Evolutionary conservation across 2,113 vertebrate species (phyloP).

Genomic region (Carassius carassius): DNA sequence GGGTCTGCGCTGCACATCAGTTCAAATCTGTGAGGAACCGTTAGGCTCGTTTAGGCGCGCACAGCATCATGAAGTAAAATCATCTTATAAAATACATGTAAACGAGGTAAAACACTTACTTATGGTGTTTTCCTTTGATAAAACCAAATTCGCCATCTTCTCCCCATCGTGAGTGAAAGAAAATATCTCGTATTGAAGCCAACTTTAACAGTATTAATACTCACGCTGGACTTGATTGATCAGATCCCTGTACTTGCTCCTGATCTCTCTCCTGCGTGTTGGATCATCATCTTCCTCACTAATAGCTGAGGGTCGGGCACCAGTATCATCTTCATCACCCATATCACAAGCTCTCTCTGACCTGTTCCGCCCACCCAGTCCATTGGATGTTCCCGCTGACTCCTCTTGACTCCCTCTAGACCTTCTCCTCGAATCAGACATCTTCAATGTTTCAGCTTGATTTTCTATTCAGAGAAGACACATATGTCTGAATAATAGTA

Average conservation of each 20-base stretch:
- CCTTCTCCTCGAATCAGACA: constrained; percentile 56
- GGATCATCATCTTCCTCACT: constrained; percentile 71
- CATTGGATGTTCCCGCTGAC: constrained; percentile 58
- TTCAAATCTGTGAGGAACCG: too few relatives aligned
- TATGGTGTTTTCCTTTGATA: too few relatives aligned
- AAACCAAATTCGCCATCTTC: too few relatives aligned
- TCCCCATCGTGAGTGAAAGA: too few relatives aligned
- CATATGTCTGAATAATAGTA: not conserved
- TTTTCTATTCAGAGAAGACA: not conserved
- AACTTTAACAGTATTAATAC: constrained; percentile 49
- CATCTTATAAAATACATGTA: too few relatives aligned
- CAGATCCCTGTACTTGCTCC: constrained; percentile 89
- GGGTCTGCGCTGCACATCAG: too few relatives aligned
- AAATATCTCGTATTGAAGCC: not conserved
- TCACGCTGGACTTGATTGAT: constrained; percentile 88
- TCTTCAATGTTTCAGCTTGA: not conserved
- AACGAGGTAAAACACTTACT: too few relatives aligned
- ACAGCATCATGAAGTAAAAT: too few relatives aligned
- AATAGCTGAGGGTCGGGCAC: constrained; percentile 39
- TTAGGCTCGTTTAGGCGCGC: too few relatives aligned
- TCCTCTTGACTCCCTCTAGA: constrained; percentile 48
- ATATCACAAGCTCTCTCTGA: constrained; percentile 36
- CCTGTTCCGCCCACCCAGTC: constrained; percentile 46
- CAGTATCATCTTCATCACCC: constrained; percentile 56
- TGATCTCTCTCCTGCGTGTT: constrained; percentile 78